These are phyloP conservation scores for Artibeus lituratus DNA, from an alignment of 2,797 vertebrate species.

Conservation along the genomic window DNA sequence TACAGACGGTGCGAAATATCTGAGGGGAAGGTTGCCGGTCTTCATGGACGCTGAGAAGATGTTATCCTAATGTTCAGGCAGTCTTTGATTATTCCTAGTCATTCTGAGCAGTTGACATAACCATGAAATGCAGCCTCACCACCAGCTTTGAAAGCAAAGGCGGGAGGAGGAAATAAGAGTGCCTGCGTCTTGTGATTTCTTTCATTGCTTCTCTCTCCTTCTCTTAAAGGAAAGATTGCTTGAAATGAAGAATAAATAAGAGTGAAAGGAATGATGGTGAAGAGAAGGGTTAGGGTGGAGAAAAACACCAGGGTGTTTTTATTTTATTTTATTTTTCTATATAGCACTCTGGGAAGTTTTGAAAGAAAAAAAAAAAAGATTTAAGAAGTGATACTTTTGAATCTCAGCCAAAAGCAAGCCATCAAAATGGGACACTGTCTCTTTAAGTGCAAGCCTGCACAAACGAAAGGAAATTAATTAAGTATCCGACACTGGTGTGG, in stretches of 20 bases:
- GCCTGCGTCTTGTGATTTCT: accelerated
- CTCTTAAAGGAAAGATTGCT: neutral
- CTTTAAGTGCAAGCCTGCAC: slow-evolving; percentile 82
- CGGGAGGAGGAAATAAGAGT: neutral
- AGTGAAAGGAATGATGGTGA: neutral
- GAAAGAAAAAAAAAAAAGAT: slow-evolving; percentile 67
- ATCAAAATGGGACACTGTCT: slow-evolving; percentile 86
- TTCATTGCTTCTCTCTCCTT: neutral
- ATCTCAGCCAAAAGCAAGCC: slow-evolving; percentile 79
- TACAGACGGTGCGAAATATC: neutral
- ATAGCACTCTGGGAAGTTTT: slow-evolving; percentile 69
- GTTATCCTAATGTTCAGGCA: neutral
- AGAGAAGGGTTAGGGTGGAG: slow-evolving; percentile 41
- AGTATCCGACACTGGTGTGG: slow-evolving; percentile 87
- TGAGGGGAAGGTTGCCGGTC: neutral
- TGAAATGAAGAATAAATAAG: slow-evolving; percentile 44
- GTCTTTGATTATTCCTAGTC: neutral
- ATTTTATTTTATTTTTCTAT: slow-evolving; percentile 73
- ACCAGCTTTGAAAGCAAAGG: neutral
- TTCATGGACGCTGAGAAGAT: neutral
- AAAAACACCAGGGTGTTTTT: slow-evolving; percentile 67
- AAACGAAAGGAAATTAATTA: slow-evolving; percentile 89
- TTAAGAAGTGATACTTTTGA: slow-evolving; percentile 83
- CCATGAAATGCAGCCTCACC: neutral
- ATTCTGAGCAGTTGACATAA: neutral